Base-by-base conservation (phyloP, 2,888 invertebrate genomes). In the Eupithecia inturbata region DNA sequence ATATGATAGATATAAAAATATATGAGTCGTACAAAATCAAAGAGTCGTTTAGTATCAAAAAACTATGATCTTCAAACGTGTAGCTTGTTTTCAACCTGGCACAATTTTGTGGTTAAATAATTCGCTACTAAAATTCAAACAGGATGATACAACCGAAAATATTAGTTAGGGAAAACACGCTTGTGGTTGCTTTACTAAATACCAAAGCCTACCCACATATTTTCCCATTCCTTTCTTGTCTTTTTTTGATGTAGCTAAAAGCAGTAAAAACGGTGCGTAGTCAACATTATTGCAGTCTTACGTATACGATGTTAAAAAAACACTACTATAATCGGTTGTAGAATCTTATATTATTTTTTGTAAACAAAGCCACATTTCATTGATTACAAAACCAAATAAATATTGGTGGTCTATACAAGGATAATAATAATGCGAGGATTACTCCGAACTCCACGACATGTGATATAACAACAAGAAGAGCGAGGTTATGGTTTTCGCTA, bases 201-300 rank as follows among this genome's bases (percentile, higher is more conserved):
- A 67, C 69, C 73, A 12, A 66, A 70, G 28, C 10, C 39, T 49
- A 60, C 60, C 70, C 73, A 49, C 60, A 67, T 60, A 66, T 66
- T 45, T 73, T 28, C n/a, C 12, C 41, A 45, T 69, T 70, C 26
- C 33, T 69, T 70, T 14, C 33, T 22, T 57, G 60, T 31, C 26
- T 31, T n/a, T n/a, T n/a, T n/a, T 14, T 28, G 57, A 45, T 57
- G n/a, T 26, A 57, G 57, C 26, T 22, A 57, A 45, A 45, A n/a
- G n/a, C 49, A 49, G 22, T 16, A 14, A 26, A 57, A 57, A 57
- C 26, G 0, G 31, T 49, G 5, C 53, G 22, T 22, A 3, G 16
- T 28, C 28, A 28, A 31, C 1, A 4, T 16, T 60, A 28, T 60
- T 28, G 2, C 28, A 19, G 62, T 62, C 7, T 31, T 31, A 22